Percentiles rank a stretch among this genome's conserved stretches.
Conservation (phyloP, 2,888 invertebrate genomes). For the Reticulitermes lucifugus region DNA sequence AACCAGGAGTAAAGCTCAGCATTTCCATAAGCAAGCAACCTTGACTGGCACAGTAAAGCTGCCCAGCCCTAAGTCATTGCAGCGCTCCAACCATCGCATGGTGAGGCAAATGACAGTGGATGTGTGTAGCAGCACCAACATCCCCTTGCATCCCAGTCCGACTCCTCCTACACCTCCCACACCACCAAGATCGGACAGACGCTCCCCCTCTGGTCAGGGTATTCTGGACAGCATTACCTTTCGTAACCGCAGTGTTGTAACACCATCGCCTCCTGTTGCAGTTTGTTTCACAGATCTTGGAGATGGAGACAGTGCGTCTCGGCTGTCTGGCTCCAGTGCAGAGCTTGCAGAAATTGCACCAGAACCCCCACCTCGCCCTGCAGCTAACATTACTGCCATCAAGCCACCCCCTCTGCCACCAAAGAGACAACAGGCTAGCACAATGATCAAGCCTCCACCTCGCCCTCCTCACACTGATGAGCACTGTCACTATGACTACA, state of each 20-base stretch:
- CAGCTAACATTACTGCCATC: conserved; percentile 69
- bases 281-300: conserved; percentile 50
- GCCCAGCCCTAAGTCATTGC: conserved; percentile 62
- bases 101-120: conserved; percentile 56
- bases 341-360: conserved; percentile 65
- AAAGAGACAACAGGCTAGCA: conserved; percentile 73
- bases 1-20: conserved; percentile 46
- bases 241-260: conserved; percentile 49
- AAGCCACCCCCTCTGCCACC: conserved; percentile 82
- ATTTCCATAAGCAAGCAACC: conserved; percentile 50
- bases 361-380: conserved; percentile 77
- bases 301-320: conserved; percentile 58
- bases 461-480: conserved; percentile 70
- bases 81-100: conserved; percentile 55
- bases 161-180: conserved; percentile 52
- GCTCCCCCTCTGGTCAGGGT: conserved; percentile 53
- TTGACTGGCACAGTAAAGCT: conserved; percentile 58
- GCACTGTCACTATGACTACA: conserved; percentile 68
- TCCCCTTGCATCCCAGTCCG: conserved; percentile 48
- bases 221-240: conserved; percentile 55
- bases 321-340: conserved; percentile 58
- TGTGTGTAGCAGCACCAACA: conserved; percentile 50
- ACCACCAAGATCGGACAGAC: conserved; percentile 47
- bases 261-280: conserved; percentile 50
- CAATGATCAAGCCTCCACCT: conserved; percentile 73